A percentile compares a stretch with the other conserved stretches of the same genome.
phyloP scores from a whole-genome alignment of 2,113 vertebrate genomes.

The Nesogale talazaci region DNA sequence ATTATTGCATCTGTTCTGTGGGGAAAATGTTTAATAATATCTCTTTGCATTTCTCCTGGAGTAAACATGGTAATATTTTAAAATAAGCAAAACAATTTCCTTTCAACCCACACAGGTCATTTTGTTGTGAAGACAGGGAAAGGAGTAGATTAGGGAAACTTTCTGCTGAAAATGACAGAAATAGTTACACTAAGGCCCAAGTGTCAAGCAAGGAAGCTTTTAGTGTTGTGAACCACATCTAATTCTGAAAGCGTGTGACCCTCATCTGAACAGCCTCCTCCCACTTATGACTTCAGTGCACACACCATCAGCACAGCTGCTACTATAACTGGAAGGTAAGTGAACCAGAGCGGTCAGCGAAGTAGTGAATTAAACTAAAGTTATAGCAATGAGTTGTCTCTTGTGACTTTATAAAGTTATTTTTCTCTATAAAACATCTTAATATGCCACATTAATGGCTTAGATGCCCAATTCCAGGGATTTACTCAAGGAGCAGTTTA shows the following conservation, averaged over 20 bases:
- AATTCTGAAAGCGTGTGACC: constrained; percentile 77
- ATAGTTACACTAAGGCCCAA: constrained; percentile 13
- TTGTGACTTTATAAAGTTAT: neutral
- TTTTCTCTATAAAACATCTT: neutral
- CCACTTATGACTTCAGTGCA: constrained; percentile 18
- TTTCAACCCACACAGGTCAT: constrained; percentile 69
- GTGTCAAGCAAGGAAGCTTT: constrained; percentile 80
- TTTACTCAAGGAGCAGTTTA: neutral
- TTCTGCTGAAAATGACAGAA: constrained; percentile 64
- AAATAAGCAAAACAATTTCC: constrained; percentile 61
- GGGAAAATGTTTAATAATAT: constrained; percentile 58
- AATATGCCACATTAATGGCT: neutral
- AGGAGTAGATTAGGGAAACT: constrained; percentile 65
- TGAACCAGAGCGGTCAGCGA: constrained; percentile 15
- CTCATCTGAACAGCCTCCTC: constrained; percentile 60
- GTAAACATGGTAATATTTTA: constrained; percentile 58
- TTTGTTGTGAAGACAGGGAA: constrained; percentile 64
- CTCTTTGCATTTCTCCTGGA: constrained; percentile 72
- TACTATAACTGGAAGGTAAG: neutral
- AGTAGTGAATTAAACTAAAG: neutral
- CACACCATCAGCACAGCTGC: neutral
- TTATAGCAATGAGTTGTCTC: neutral
- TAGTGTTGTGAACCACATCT: constrained; percentile 82
- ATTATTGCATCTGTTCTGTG: constrained; percentile 65
- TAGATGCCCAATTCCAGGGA: neutral